Base-by-base conservation (phyloP, 2,888 invertebrate species). In the Trissoscelio sp. region DNA sequence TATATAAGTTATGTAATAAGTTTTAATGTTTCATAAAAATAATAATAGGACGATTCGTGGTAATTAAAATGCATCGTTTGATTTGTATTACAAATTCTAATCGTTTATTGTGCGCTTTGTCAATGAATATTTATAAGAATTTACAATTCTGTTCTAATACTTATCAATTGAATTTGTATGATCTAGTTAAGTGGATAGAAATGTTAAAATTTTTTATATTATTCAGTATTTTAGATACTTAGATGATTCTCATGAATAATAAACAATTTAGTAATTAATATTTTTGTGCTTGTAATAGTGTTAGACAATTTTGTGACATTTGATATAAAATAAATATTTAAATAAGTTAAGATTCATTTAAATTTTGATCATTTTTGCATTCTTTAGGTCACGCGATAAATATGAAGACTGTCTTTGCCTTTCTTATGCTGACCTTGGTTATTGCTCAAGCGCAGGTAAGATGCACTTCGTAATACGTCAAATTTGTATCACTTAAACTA, bases 381-480 rank as follows among this genome's bases (percentile, higher is more conserved):
- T 57, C 85, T 84, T 31, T 81, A 88, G 86, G 79, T 73, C 22
- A 20, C 7, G 12, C 34, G 69, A 46, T 72, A 58, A 84, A 24
- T 22, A 88, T 85, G 85, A 85, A 75, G 84, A 87, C 84, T 80
- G 82, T 83, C 16, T 44, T 87, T 14, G 42, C 81, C 34, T 7
- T 88, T 12, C 67, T 90, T 20, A 57, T 88, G 81, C 80, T 84
- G 24, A 60, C 87, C 48, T 83, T 82, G 46, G 85, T 80, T 39
- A 37, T 78, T 24, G 84, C 84, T 5, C 75, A 83, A 28, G 86
- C 86, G 2, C 75, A 86, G 79, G 90, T 89, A 83, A 83, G 83
- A 82, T 74, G 44, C 28, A 22, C 62, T 60, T 44, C 58, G 48
- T 24, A 53, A 57, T 66, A 64, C 31, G 5, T 16, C 6, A 67